These are phyloP conservation scores for Pediacus dermestoides DNA, from an alignment of 2,888 invertebrate genomes.

Conservation along the genomic window DNA sequence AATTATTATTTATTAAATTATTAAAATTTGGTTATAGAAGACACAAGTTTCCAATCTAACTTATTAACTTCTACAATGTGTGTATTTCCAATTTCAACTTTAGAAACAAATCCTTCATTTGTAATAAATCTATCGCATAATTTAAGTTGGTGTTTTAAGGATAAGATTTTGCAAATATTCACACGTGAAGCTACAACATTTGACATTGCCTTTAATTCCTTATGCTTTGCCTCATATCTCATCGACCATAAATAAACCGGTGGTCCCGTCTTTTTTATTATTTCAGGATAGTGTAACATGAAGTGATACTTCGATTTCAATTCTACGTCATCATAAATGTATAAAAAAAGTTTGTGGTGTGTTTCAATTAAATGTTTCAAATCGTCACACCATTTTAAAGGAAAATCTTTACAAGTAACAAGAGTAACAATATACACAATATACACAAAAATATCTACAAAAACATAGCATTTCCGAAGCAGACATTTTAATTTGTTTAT, in stretches of 20 bases:
- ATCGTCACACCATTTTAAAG: conserved; percentile 2
- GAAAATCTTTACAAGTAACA: not conserved
- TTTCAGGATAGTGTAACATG: conserved; percentile 9
- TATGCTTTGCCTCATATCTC: conserved; percentile 14
- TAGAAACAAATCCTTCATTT: conserved; percentile 2
- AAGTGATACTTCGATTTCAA: conserved; percentile 14
- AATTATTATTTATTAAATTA: no score
- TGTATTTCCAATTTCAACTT: no score
- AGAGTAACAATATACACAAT: conserved; percentile 5
- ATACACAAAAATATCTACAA: conserved; percentile 7
- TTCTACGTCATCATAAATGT: conserved; percentile 6
- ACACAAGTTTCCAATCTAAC: no score
- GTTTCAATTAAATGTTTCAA: conserved; percentile 4
- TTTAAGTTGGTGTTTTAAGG: conserved; percentile 4
- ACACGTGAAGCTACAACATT: not conserved
- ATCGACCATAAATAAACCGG: conserved; percentile 9
- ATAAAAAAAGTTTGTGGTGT: conserved; percentile 10
- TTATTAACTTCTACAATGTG: no score
- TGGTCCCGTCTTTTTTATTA: conserved; percentile 10
- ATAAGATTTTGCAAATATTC: conserved; percentile 4
- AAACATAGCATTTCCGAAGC: conserved; percentile 6
- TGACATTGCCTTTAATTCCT: conserved; percentile 7
- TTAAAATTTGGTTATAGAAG: no score
- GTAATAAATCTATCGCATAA: conserved; percentile 5
- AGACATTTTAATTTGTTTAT: conserved; percentile 8